Base-by-base conservation (phyloP, 2,113 vertebrate genomes). In the Nothocercus nigrocapillus region DNA sequence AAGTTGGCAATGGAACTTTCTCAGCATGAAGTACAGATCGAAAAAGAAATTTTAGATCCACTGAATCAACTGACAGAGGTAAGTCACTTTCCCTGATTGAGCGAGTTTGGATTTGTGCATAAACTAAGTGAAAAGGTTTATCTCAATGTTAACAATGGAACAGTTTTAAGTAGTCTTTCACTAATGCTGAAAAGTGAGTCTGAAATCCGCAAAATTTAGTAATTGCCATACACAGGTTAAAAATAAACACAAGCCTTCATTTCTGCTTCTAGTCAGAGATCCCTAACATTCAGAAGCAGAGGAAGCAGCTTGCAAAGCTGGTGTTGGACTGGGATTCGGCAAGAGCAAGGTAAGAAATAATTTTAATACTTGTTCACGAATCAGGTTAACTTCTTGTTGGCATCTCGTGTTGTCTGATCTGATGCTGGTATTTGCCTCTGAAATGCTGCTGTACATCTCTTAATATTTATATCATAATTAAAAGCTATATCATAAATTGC, bases 261-360 rank as follows among this genome's bases (percentile, higher is more conserved):
- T 83, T 95, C 28, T 90, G 3, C 0, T 94, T 96, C 36, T 66
- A 99, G 99, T 96, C 98, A 66, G 99, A 99, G 82, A 99, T 99
- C 90, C 99, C 99, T 0, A 99, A 99, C 97, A 99, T 99, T 96
- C 98, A 99, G 95, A 99, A 99, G 90, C 99, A 99, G 97, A 99
- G 99, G 97, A 99, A 99, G 40, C 99, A 99, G 96, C 98, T 99
- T 58, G 98, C 99, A 72, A 99, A 98, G 89, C 78, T 99, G 94
- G 99, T 99, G 75, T 96, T 99, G 96, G 99, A 99, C 98, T 99
- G 99, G 96, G 99, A 99, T 97, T 99, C 99, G 44, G 99, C 99
- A 85, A 98, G 98, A 98, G 98, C 99, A 20, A 99, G 99, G 99
- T 99, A 85, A 96, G 95, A 68, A 62, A 7, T 8, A 6, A 6